phyloP scores from a whole-genome alignment of 2,113 vertebrate species.

The Mormyrus iriodes region DNA sequence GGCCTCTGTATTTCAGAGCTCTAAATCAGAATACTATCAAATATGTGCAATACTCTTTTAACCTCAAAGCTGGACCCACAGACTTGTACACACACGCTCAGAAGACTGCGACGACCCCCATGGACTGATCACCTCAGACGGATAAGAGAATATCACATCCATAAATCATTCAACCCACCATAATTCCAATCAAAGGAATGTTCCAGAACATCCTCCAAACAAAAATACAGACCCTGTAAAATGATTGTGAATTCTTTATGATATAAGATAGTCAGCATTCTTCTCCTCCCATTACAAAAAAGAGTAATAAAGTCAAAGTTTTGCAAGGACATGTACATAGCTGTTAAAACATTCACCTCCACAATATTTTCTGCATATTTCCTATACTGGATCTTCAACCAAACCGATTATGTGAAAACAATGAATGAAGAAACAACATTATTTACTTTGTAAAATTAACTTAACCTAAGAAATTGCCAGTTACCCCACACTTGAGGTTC shows the following conservation, averaged over 20 bases:
- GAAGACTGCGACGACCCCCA: not conserved
- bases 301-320: not conserved
- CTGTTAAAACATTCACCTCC: not conserved
- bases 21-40: not conserved
- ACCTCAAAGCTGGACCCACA: not conserved
- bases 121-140: not conserved
- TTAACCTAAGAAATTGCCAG: not conserved
- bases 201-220: not conserved
- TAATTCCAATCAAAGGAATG: conserved; percentile 1
- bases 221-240: not conserved
- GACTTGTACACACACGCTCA: not conserved
- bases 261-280: not conserved
- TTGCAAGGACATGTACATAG: not conserved
- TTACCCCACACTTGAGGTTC: not conserved
- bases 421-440: not conserved
- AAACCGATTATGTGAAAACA: not conserved
- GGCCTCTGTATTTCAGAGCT: not conserved
- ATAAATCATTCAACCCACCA: conserved; percentile 6
- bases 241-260: not conserved
- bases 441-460: not conserved
- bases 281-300: not conserved
- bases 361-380: not conserved
- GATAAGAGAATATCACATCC: not conserved
- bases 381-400: not conserved
- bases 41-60: not conserved